These are phyloP conservation scores for Engraulis encrasicolus DNA, from an alignment of 2,113 vertebrate genomes.

Conservation along the genomic window DNA sequence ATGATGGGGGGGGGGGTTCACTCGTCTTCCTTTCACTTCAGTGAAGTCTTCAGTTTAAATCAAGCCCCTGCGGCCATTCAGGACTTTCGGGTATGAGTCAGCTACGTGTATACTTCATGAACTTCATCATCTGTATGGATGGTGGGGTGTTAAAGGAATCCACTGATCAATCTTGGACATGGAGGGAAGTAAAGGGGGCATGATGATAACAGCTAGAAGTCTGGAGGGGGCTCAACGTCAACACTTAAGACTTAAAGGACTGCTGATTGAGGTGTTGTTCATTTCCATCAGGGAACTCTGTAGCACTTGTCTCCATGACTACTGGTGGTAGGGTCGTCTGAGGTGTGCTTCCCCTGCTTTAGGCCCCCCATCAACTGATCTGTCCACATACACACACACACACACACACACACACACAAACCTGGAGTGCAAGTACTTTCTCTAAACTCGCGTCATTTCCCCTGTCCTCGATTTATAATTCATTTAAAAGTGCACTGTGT, in stretches of 20 bases:
- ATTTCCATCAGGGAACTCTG: constrained; percentile 54
- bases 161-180: background rate
- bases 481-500: too few relatives aligned
- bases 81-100: constrained; percentile 45
- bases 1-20: constrained; percentile 60
- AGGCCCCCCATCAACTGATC: too few relatives aligned
- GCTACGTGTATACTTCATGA: background rate
- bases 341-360: background rate
- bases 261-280: constrained; percentile 53
- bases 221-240: constrained; percentile 54
- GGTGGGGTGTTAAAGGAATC: background rate
- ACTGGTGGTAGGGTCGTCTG: constrained; percentile 30
- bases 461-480: too few relatives aligned
- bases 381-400: too few relatives aligned
- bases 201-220: constrained; percentile 40
- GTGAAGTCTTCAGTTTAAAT: background rate
- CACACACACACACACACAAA: too few relatives aligned
- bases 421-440: too few relatives aligned
- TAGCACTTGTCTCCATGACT: constrained; percentile 48
- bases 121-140: background rate
- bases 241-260: constrained; percentile 57
- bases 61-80: constrained; percentile 38
- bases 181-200: background rate
- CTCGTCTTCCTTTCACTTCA: too few relatives aligned
- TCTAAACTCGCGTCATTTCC: too few relatives aligned